phyloP scores from a whole-genome alignment of 2,797 vertebrate genomes.

The Peromyscus eremicus region DNA sequence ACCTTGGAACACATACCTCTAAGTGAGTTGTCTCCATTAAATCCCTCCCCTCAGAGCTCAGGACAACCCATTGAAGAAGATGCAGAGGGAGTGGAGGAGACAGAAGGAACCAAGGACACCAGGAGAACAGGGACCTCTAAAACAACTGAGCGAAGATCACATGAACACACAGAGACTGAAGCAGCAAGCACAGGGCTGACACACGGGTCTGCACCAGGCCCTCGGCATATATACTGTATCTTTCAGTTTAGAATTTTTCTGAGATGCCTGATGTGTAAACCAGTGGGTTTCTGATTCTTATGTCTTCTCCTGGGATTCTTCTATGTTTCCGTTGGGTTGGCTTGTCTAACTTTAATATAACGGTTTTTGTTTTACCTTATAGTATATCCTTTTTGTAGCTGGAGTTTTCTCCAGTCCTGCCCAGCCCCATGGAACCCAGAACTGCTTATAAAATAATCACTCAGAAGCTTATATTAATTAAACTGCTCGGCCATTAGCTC shows the following conservation, averaged over 20 bases:
- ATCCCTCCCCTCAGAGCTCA: neutral
- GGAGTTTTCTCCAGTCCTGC: no score
- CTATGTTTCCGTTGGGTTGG: neutral
- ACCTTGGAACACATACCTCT: neutral
- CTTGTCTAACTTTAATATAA: neutral
- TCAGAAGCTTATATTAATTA: no score
- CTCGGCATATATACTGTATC: neutral
- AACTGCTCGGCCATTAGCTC: no score
- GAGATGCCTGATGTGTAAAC: neutral
- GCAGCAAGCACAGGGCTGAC: neutral
- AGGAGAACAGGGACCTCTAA: neutral
- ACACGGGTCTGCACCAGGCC: neutral
- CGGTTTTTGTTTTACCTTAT: neutral
- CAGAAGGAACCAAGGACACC: neutral
- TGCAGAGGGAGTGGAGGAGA: neutral
- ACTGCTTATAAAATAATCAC: no score
- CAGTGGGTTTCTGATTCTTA: neutral
- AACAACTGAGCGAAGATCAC: neutral
- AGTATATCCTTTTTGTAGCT: neutral
- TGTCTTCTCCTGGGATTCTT: neutral
- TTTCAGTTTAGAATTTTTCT: neutral
- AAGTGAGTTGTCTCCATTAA: neutral
- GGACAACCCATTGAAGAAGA: neutral
- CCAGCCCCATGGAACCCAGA: no score
- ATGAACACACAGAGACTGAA: neutral